Conservation (phyloP, 2,113 vertebrate genomes). For the Lamprotornis superbus region DNA sequence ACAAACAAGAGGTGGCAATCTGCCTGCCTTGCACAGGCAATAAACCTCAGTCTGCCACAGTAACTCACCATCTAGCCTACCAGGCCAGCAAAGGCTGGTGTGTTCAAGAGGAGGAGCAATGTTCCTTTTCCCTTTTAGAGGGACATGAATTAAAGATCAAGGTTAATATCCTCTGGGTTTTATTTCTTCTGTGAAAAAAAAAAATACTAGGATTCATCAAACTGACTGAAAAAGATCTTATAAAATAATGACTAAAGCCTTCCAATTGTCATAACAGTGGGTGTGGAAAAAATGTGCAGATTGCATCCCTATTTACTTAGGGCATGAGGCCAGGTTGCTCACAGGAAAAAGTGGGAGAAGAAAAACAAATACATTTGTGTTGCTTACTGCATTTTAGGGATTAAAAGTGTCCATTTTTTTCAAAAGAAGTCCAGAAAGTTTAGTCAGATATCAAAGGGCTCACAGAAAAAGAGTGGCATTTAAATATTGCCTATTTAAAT, state of each 20-base stretch:
- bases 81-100: neutral
- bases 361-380: neutral
- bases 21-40: neutral
- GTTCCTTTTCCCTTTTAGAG: neutral
- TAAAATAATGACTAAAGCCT: conserved; percentile 15
- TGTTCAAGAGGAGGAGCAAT: neutral
- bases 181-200: conserved; percentile 8
- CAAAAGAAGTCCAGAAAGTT: neutral
- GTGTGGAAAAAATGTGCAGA: neutral
- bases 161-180: neutral
- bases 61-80: neutral
- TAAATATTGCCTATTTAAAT: neutral
- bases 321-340: neutral
- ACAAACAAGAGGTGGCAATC: neutral
- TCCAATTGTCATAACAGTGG: neutral
- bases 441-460: neutral
- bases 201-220: neutral
- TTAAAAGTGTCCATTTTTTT: neutral
- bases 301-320: neutral
- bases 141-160: conserved; percentile 41
- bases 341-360: neutral
- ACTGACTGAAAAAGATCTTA: neutral
- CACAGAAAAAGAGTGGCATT: neutral
- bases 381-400: neutral
- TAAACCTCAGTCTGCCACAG: neutral